phyloP scores from a whole-genome alignment of 1,140 invertebrate genomes.

The Teleogryllus occipitalis region DNA sequence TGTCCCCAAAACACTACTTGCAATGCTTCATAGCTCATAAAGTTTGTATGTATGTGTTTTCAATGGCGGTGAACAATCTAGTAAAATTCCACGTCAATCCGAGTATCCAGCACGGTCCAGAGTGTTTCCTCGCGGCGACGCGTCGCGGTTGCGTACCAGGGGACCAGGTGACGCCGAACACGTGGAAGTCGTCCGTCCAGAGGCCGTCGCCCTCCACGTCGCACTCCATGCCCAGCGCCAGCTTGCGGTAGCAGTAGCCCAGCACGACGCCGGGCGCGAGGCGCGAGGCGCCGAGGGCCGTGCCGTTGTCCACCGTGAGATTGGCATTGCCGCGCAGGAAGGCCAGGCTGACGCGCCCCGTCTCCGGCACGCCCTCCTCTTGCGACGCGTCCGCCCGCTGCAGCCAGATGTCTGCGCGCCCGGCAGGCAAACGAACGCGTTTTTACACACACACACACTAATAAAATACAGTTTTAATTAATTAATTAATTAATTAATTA shows the following conservation, averaged over 20 bases:
- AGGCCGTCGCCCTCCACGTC: neutral
- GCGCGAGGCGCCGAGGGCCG: neutral
- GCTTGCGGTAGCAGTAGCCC: neutral
- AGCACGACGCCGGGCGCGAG: neutral
- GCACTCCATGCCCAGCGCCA: neutral
- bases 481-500: too few species aligned
- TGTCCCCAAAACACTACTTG: too few species aligned
- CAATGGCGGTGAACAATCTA: too few species aligned
- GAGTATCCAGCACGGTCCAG: too few species aligned
- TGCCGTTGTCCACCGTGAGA: neutral
- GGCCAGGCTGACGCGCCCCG: neutral
- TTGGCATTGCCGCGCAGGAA: neutral
- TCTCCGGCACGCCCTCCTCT: neutral
- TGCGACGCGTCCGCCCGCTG: neutral
- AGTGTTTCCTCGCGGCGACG: too few species aligned
- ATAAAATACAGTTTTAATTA: too few species aligned
- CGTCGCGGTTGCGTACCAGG: neutral
- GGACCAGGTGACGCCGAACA: neutral
- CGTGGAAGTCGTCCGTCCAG: neutral
- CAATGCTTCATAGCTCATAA: too few species aligned
- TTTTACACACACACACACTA: too few species aligned
- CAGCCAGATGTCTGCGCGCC: neutral
- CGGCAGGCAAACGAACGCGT: too few species aligned
- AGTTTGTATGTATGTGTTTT: too few species aligned
- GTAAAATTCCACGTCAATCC: too few species aligned